phyloP scores from a whole-genome alignment of 1,140 invertebrate genomes.

The Berghia stephanieae region DNA sequence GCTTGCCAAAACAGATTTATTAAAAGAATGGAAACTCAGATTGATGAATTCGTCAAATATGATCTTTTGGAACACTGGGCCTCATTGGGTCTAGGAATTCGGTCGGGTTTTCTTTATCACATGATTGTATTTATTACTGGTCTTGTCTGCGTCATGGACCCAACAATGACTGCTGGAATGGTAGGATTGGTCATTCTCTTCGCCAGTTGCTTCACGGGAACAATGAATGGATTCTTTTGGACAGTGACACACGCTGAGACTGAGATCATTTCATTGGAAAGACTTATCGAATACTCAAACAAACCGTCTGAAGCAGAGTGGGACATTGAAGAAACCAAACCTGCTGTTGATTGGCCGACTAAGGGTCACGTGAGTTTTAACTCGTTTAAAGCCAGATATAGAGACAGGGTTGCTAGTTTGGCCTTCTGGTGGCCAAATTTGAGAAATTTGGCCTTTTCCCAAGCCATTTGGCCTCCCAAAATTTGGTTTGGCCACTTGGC shows the following conservation, averaged over 20 bases:
- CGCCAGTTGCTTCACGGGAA: no score
- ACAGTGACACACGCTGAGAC: constrained; percentile 14
- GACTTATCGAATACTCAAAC: constrained; percentile 2
- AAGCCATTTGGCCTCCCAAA: no score
- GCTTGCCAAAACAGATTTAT: neutral
- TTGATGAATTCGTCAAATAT: constrained; percentile 7
- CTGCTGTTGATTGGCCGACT: neutral
- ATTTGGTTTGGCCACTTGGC: no score
- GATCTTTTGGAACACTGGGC: neutral
- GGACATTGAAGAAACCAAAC: neutral
- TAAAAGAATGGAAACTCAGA: neutral
- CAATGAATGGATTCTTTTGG: no score
- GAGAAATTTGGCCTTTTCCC: no score
- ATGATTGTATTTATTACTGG: neutral
- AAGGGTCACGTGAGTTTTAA: neutral
- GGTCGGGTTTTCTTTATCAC: neutral
- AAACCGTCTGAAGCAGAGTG: constrained; percentile 14
- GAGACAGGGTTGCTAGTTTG: no score
- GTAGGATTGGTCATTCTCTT: no score
- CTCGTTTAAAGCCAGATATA: neutral
- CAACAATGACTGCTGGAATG: no score
- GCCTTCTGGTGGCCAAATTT: no score
- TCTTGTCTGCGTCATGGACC: neutral
- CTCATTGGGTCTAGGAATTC: no score
- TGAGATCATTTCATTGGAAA: constrained; percentile 15